Evolutionary conservation across 2,888 invertebrate genomes (phyloP).

Genomic region (Strigamia crassipes): DNA sequence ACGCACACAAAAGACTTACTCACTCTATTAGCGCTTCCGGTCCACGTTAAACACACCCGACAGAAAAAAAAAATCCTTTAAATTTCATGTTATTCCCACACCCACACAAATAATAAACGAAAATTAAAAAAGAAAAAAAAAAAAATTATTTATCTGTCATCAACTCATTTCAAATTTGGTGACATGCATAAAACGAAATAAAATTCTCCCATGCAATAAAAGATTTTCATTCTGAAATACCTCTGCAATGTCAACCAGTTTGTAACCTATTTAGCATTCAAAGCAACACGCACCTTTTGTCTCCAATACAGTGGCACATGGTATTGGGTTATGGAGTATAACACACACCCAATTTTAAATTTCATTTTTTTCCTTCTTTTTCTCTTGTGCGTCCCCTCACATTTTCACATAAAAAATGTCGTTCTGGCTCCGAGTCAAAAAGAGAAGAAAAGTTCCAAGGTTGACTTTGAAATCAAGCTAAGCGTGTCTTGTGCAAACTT

Average conservation of each 20-base stretch:
- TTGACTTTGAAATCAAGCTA: conserved; percentile 37
- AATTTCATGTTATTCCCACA: conserved; percentile 13
- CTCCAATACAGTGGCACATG: conserved; percentile 23
- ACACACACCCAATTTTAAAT: conserved; percentile 28
- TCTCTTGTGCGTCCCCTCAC: conserved; percentile 12
- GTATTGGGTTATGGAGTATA: conserved; percentile 33
- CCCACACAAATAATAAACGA: neutral
- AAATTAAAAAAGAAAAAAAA: neutral
- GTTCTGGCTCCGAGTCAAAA: conserved; percentile 32
- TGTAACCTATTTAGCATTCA: conserved; percentile 4
- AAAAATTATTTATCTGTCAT: neutral
- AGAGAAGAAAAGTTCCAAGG: conserved; percentile 32
- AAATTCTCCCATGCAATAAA: conserved; percentile 19
- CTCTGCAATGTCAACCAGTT: conserved; percentile 14
- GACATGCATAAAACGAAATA: conserved; percentile 21
- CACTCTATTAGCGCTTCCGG: conserved; percentile 34
- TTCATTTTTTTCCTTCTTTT: conserved; percentile 12
- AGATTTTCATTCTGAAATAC: conserved; percentile 2
- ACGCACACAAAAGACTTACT: conserved; percentile 27
- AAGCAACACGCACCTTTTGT: conserved; percentile 8
- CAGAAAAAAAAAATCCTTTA: conserved; percentile 10
- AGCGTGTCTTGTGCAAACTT: conserved; percentile 42
- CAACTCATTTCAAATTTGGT: conserved; percentile 12
- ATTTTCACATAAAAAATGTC: conserved; percentile 39
- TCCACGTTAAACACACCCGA: conserved; percentile 2